Percentiles rank a stretch among this genome's conserved stretches.
Conservation (phyloP, 2,888 invertebrate species). For the Caenorhabditis drosophilae region DNA sequence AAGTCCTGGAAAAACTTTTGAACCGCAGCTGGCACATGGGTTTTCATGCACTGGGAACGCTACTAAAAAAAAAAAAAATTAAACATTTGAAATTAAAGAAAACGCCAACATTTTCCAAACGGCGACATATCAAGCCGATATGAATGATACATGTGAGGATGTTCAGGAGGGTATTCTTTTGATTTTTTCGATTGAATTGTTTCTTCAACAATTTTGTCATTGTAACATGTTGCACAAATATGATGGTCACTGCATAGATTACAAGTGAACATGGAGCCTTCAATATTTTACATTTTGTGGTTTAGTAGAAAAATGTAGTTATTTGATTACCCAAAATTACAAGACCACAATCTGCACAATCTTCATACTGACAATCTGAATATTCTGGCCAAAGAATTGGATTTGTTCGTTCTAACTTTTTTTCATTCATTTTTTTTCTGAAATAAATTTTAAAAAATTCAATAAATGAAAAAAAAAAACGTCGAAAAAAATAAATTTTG, state of each 20-base stretch:
- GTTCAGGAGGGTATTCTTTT: conserved; percentile 17
- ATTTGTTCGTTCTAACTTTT: conserved; percentile 21
- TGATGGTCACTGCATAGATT: conserved; percentile 35
- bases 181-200: conserved; percentile 28
- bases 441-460: too few species aligned
- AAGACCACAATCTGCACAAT: conserved; percentile 30
- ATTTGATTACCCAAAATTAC: conserved; percentile 32
- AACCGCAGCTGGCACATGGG: conserved; percentile 38
- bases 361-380: conserved; percentile 35
- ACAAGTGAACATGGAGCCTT: conserved; percentile 42
- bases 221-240: conserved; percentile 37
- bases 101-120: conserved; percentile 32
- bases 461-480: too few species aligned
- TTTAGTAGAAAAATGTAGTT: too few species aligned
- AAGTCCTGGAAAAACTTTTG: conserved; percentile 41
- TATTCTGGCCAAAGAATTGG: conserved; percentile 38
- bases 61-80: conserved; percentile 23
- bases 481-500: neutral
- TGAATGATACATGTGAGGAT: conserved; percentile 39
- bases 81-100: neutral
- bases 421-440: too few species aligned
- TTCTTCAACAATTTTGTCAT: conserved; percentile 32
- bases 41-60: conserved; percentile 43
- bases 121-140: conserved; percentile 40
- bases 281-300: neutral